Conservation (phyloP, 2,797 vertebrate species). For the Phyllotis vaccarum region DNA sequence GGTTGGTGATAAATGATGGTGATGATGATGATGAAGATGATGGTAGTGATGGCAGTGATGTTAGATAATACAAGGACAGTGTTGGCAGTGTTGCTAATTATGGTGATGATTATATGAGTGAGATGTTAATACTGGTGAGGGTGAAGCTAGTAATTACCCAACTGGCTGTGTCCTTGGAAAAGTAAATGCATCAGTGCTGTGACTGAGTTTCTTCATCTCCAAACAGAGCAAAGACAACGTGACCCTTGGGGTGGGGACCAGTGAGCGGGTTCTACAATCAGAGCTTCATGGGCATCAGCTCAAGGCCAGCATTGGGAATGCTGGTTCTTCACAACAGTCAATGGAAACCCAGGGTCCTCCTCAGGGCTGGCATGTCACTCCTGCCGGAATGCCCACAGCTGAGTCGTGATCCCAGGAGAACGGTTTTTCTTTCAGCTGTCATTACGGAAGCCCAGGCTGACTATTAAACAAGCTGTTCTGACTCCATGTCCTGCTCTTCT, state of each 20-base stretch:
- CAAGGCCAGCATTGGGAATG: no score
- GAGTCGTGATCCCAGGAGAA: background rate
- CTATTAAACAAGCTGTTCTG: background rate
- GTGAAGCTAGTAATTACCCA: background rate
- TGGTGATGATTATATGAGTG: no score
- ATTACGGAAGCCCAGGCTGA: background rate
- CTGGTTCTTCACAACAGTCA: background rate
- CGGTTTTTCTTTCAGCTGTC: background rate
- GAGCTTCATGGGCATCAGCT: fast-evolving
- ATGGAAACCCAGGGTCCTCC: no score
- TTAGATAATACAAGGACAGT: no score
- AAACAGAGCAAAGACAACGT: background rate
- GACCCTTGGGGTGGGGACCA: background rate
- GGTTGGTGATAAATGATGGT: background rate
- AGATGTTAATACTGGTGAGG: background rate
- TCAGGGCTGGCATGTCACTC: background rate
- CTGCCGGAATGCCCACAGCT: background rate
- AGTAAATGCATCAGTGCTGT: background rate
- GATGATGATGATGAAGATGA: no score
- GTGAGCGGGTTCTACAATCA: no score
- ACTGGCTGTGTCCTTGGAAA: background rate
- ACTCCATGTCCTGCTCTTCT: background rate
- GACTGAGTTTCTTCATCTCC: background rate
- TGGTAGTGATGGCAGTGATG: background rate
- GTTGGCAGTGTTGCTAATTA: background rate